phyloP scores from a whole-genome alignment of 2,888 invertebrate genomes.

The Spisula subtruncata region DNA sequence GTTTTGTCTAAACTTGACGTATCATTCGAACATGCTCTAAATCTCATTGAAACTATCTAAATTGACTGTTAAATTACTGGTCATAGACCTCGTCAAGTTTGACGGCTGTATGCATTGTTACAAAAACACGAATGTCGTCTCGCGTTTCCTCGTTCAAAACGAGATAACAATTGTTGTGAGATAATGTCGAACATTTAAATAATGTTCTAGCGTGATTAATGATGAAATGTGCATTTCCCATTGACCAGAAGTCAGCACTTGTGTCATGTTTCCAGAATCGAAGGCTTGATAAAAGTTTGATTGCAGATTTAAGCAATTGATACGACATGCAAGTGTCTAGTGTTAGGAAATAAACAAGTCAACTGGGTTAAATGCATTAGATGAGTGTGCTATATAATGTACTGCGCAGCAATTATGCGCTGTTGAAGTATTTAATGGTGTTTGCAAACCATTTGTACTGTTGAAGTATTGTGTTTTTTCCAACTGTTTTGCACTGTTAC shows the following conservation, averaged over 20 bases:
- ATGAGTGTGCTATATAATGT: neutral
- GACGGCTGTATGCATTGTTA: neutral
- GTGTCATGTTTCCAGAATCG: neutral
- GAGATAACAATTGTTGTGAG: neutral
- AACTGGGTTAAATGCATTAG: neutral
- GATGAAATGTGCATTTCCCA: neutral
- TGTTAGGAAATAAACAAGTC: neutral
- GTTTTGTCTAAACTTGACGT: no score
- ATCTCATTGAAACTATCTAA: neutral
- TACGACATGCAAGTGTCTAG: neutral
- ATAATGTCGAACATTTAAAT: conserved; percentile 5
- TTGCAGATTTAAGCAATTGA: neutral
- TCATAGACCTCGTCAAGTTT: neutral
- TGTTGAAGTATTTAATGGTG: no score
- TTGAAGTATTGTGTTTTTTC: no score
- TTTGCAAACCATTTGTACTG: no score
- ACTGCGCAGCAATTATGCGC: neutral
- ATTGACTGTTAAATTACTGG: neutral
- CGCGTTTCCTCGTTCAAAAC: neutral
- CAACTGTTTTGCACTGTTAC: neutral
- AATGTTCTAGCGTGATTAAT: neutral
- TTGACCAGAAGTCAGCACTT: neutral
- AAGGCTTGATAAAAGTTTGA: neutral
- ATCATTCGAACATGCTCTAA: neutral
- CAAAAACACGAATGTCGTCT: neutral